These are phyloP conservation scores for Glossophaga mutica DNA, from an alignment of 2,797 vertebrate species.

Conservation along the genomic window DNA sequence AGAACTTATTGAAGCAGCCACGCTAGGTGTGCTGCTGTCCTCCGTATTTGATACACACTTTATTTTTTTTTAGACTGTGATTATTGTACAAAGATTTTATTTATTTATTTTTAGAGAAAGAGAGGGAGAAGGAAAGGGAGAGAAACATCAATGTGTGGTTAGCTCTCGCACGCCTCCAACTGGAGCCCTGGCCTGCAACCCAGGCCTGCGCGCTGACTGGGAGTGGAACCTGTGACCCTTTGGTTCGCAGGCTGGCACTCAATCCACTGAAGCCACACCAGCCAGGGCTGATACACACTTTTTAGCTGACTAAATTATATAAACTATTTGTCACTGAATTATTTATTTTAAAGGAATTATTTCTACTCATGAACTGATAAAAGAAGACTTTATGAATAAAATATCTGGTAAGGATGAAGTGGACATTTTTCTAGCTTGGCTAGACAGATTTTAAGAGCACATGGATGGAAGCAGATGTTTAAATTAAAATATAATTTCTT, in stretches of 20 bases:
- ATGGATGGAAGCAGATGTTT: background rate
- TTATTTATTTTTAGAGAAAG: too few species aligned
- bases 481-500: slow-evolving; percentile 31
- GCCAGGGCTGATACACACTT: background rate
- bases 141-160: too few species aligned
- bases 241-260: too few species aligned
- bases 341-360: background rate
- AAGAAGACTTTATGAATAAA: background rate
- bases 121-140: too few species aligned
- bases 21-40: background rate
- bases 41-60: background rate
- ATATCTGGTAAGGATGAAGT: background rate
- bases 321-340: background rate
- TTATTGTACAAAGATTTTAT: too few species aligned
- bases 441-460: background rate
- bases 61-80: too few species aligned
- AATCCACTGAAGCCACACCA: too few species aligned
- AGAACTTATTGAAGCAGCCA: background rate
- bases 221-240: too few species aligned
- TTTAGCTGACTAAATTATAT: background rate
- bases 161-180: too few species aligned
- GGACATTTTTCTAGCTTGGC: background rate
- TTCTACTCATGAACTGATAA: slow-evolving; percentile 4
- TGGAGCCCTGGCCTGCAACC: too few species aligned
- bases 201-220: too few species aligned